Base-by-base conservation (phyloP, 2,888 invertebrate genomes). In the Drosophila picticornis region DNA sequence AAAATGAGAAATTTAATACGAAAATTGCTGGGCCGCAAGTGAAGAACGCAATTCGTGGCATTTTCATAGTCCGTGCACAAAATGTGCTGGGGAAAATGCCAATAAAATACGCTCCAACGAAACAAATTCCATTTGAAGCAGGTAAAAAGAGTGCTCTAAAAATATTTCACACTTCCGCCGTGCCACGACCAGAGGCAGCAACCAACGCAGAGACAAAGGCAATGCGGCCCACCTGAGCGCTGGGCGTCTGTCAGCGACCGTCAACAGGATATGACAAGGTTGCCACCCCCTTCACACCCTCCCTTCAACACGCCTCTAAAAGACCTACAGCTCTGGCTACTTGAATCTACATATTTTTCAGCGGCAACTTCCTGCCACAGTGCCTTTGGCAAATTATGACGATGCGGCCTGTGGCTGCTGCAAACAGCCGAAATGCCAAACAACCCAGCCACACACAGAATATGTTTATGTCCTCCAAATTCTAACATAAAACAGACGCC, bases 101-200 rank as follows among this genome's bases (percentile, higher is more conserved):
- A 86, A 90, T 90, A 90, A 90, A 87, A 86, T 88, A 88, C 82
- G 88, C 76, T 86, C 71, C 55, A 77, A 64, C 83, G 88, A 83
- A 90, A 91, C 90, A 91, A 91, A 91, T 92, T 92, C 87, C 87
- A 90, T 87, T 81, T 63, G 61, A 65, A 64, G 73, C 77, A 75
- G 80, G 66, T 58, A 74, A 55, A 67, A 65, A 43, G 66, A 65
- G 72, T 53, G 65, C 69, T 71, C 77, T 70, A 79, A 74, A 90
- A 90, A 81, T 90, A 86, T 86, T 86, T 86, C 88, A 86, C 88
- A 83, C 88, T 90, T 88, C 86, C 81, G 86, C 63, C 67, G 48
- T 51, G 27, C 48, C 22, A 25, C 60, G 58, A 19, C 61, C 69
- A 36, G 38, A 29, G 43, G 63, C 48, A 46, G n/a, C 16, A 27